Base-by-base conservation (phyloP, 2,113 vertebrate species). In the Catharus minimus region DNA sequence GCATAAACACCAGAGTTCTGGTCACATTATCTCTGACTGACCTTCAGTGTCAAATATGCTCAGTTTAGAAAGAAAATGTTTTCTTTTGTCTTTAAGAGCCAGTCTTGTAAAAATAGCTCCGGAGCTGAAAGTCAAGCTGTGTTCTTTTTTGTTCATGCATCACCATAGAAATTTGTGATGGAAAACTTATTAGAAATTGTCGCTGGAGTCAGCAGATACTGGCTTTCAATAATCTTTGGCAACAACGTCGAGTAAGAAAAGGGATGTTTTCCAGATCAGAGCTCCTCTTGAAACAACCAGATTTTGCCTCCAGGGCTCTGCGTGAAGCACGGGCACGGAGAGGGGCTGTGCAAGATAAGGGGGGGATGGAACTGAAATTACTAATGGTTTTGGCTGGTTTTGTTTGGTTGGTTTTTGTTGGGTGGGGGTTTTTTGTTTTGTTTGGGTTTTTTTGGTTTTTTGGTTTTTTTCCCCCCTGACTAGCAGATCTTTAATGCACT, bases 151-250 rank as follows among this genome's bases (percentile, higher is more conserved):
- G 41, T 49, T 90, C 83, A 39, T 38, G 62, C 58, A 94, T 84
- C 94, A 78, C 88, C 86, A 69, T 32, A 95, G 86, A 89, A 95
- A 93, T 88, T 60, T 84, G 73, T 88, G 81, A 71, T 89, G 86
- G 91, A 49, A 88, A 95, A 90, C 66, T 82, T 92, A 93, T 84
- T 33, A 92, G 90, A 61, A 84, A 92, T 79, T 94, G 86, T 84
- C 69, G 58, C 62, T 69, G 77, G 61, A 92, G 58, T 89, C 88
- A 93, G 93, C 83, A 92, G 77, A 89, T 87, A 55, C 5, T 6
- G 7, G 36, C 78, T 93, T 57, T 47, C 90, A 62, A 43, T 76
- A 52, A 79, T 79, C 58, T 73, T 75, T 69, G 74, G 86, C 89
- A 90, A 74, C 1, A 0, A 50, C 10, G 0, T 1, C 1, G 4